These are phyloP conservation scores for Microplitis mediator DNA, from an alignment of 1,140 invertebrate species.

Conservation along the genomic window DNA sequence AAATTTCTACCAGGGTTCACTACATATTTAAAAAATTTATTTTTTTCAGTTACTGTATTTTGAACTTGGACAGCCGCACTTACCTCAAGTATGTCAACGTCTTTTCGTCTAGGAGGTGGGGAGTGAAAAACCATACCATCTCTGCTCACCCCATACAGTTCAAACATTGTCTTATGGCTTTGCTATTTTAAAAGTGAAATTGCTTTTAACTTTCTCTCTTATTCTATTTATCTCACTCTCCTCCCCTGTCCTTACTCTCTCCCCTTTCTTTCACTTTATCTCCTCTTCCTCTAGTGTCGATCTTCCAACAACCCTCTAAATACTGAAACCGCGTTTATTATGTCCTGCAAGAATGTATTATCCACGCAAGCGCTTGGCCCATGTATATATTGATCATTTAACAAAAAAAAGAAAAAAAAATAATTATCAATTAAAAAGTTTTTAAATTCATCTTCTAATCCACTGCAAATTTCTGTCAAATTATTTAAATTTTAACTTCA, in stretches of 20 bases:
- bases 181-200: neutral
- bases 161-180: slow-evolving; percentile 48
- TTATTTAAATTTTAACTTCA: too few species aligned
- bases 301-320: slow-evolving; percentile 23
- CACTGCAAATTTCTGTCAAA: too few species aligned
- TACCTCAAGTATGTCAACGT: slow-evolving; percentile 59
- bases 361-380: neutral
- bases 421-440: too few species aligned
- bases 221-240: too few species aligned
- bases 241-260: too few species aligned
- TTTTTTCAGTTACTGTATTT: too few species aligned
- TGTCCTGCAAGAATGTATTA: neutral
- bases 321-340: slow-evolving; percentile 6
- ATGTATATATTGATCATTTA: slow-evolving; percentile 1
- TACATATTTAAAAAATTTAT: neutral
- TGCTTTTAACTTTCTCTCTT: neutral
- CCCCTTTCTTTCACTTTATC: too few species aligned
- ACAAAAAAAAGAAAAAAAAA: neutral
- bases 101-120: slow-evolving; percentile 52
- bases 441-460: too few species aligned
- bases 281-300: neutral
- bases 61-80: neutral
- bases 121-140: slow-evolving; percentile 54
- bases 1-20: too few species aligned
- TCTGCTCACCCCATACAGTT: slow-evolving; percentile 51